These are phyloP conservation scores for Lutraria rhynchaena DNA, from an alignment of 1,140 invertebrate species.

Conservation along the genomic window DNA sequence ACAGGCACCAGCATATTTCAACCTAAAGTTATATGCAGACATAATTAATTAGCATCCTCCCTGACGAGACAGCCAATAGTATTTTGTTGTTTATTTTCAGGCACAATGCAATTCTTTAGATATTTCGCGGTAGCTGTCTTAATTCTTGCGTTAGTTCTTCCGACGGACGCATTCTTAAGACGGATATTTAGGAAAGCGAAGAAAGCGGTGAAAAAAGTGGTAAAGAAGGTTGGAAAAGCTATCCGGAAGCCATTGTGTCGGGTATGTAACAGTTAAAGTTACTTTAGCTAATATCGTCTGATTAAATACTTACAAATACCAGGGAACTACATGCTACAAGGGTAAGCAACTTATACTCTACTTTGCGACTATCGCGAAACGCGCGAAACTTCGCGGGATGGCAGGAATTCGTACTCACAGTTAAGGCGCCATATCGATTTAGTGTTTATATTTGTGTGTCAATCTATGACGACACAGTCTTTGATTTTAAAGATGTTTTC, in stretches of 20 bases:
- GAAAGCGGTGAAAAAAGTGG: neutral
- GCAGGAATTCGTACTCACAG: no score
- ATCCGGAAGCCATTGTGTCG: neutral
- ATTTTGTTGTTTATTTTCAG: no score
- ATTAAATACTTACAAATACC: neutral
- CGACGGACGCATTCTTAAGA: constrained; percentile 3
- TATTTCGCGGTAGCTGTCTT: constrained; percentile 15
- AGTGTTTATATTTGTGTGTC: no score
- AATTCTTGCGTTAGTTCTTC: constrained; percentile 4
- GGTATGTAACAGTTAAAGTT: constrained; percentile 3
- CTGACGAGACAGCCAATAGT: no score
- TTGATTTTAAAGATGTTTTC: no score
- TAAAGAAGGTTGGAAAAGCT: neutral
- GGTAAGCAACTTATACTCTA: neutral
- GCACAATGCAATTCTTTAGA: constrained; percentile 21
- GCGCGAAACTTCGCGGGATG: no score
- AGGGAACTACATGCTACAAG: neutral
- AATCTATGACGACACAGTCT: no score
- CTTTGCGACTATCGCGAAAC: no score
- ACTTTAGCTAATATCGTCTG: neutral
- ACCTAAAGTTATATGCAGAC: no score
- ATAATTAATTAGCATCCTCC: no score
- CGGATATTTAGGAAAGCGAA: neutral
- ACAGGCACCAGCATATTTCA: no score
- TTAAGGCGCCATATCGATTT: no score